Evolutionary conservation across 2,888 invertebrate species (phyloP), one percentile per base, ranked within the genome.

Genomic region (Cephus pulcher): DNA sequence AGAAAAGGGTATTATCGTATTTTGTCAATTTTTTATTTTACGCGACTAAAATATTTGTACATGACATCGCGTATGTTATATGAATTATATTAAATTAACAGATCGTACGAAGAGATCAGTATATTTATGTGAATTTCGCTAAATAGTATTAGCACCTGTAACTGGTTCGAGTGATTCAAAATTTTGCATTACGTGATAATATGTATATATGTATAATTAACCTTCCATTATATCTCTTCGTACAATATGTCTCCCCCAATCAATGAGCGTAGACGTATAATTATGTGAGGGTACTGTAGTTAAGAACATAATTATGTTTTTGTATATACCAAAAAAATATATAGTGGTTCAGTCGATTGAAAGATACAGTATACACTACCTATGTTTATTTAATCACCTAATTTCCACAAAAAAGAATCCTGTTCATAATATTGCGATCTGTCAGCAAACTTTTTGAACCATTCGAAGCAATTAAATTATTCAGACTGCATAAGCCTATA

Each of bases 261-360:
- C 56, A 56, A 23, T 56, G 56, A 56, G 23, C 32, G 71, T 71
- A 71, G 37, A 74, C 34, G 35, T n/a, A 34, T 34, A 74, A 35
- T 34, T 35, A 34, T 74, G 32, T 37, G 35, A 15, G 35, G 34
- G 35, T 70, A 70, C 34, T 80, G 79, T 79, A 79, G 75, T 74
- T 73, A 76, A 69, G 37, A 79, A 69, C 77, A 76, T 69, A 12
- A 69, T 40, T 78, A 79, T 80, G 78, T 80, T 79, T 80, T 79
- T 80, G 78, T 80, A 80, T 79, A 80, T 80, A 80, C 30, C 34
- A 79, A 80, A 69, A 35, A 77, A 70, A 82, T 80, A 81, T 80
- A 83, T 74, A 32, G 12, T 30, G 34, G 30, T 76, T n/a, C 69
- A 34, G 12, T 23, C 33, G 34, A 76, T 34, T 76, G 12, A 69